Conservation (phyloP, 2,113 vertebrate genomes). For the Gymnocephalus cernua region DNA sequence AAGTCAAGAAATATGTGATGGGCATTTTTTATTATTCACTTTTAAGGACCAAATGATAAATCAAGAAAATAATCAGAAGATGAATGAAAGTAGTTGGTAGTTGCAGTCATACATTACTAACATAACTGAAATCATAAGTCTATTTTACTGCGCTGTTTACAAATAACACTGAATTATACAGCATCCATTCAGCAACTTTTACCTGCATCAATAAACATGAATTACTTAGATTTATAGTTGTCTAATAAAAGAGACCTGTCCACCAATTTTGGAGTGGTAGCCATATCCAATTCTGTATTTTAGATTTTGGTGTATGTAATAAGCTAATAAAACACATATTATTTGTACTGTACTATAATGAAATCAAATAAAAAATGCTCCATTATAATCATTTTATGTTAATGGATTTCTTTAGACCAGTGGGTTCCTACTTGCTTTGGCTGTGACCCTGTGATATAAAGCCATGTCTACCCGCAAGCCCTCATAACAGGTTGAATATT, state of each 20-base stretch:
- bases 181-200: background rate
- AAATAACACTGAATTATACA: background rate
- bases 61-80: too few species aligned
- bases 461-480: background rate
- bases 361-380: background rate
- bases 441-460: background rate
- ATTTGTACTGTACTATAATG: background rate
- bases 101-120: background rate
- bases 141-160: background rate
- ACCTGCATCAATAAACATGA: background rate
- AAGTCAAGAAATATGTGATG: too few species aligned
- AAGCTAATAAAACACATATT: background rate
- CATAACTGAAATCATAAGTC: background rate
- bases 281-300: background rate
- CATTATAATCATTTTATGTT: background rate
- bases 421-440: background rate
- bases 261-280: background rate
- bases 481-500: background rate
- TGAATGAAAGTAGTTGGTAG: too few species aligned
- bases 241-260: too few species aligned
- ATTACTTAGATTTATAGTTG: background rate
- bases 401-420: background rate
- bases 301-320: background rate
- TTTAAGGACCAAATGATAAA: too few species aligned
- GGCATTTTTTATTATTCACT: too few species aligned